Base-by-base conservation (phyloP, 2,797 vertebrate species). In the Cossypha dichroa region DNA sequence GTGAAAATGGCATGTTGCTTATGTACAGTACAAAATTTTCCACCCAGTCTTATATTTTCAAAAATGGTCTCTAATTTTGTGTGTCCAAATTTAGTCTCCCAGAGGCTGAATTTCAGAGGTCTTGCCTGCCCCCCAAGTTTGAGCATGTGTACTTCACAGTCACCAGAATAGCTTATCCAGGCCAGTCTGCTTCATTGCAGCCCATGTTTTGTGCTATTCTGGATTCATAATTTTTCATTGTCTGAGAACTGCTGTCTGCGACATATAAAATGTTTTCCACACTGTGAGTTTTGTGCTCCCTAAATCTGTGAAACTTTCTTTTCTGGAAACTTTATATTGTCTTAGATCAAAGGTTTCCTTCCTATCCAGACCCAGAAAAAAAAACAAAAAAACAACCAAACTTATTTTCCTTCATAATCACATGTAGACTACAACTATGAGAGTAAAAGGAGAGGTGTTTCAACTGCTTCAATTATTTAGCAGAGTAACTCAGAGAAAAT, bases 31-130 rank as follows among this genome's bases (percentile, higher is more conserved):
- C 62, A 78, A 76, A 90, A 67, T 59, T 96, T 96, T 94, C 94
- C 76, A 81, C 23, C 46, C 48, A 75, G 79, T 73, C 69, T 94
- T 31, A 4, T 68, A 67, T 90, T 94, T 94, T 94, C 62, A 91
- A 91, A 91, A 78, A 29, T 0, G 29, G 33, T 52, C 82, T 96
- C 85, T 96, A 94, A 97, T 96, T 94, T 90, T 63, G 73, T 55
- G 29, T 81, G 51, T 90, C 93, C 73, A 88, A 67, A 95, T 93
- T 93, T 94, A 96, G 87, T 38, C 13, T 66, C 51, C 23, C 2
- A 3, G 59, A 81, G 40, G 17, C 38, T 82, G 80, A 48, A 52
- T 85, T 93, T 38, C 58, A 60, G 51, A 81, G 84, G 31, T 78
- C 56, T 13, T 64, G 87, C 62, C 68, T 79, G 82, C 33, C 25